Percentiles rank a stretch among this genome's conserved stretches.
phyloP scores from a whole-genome alignment of 2,113 vertebrate genomes.

The Antigone vipio region DNA sequence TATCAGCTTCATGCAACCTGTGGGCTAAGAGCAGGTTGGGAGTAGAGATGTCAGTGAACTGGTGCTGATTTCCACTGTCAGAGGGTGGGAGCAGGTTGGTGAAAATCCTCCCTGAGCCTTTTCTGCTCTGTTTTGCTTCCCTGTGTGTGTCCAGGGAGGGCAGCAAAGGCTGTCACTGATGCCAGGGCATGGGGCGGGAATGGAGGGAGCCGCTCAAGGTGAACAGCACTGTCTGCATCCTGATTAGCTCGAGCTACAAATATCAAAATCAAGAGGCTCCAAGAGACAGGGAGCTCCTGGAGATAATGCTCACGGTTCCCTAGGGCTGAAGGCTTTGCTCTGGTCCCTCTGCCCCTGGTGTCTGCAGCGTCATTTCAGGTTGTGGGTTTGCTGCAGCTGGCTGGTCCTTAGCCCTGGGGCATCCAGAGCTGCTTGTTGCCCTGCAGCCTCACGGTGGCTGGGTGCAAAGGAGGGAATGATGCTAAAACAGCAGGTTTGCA shows the following conservation, averaged over 20 bases:
- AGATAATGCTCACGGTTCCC: background rate
- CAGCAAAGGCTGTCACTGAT: background rate
- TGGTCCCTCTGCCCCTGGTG: background rate
- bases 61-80: background rate
- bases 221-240: conserved; percentile 36
- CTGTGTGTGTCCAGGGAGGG: background rate
- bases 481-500: background rate
- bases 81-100: background rate
- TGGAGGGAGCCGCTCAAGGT: background rate
- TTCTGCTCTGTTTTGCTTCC: background rate
- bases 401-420: background rate
- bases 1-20: background rate
- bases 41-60: background rate
- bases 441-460: background rate
- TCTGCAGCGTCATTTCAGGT: background rate
- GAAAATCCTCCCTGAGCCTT: background rate
- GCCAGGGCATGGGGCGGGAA: background rate
- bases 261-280: background rate
- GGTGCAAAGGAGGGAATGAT: background rate
- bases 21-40: background rate
- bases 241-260: background rate
- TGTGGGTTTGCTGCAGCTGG: background rate
- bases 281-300: background rate
- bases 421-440: background rate
- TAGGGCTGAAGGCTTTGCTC: background rate